A percentile compares a stretch with the other conserved stretches of the same genome.
phyloP scores from a whole-genome alignment of 1,140 invertebrate species.

The Drosophila pachea region DNA sequence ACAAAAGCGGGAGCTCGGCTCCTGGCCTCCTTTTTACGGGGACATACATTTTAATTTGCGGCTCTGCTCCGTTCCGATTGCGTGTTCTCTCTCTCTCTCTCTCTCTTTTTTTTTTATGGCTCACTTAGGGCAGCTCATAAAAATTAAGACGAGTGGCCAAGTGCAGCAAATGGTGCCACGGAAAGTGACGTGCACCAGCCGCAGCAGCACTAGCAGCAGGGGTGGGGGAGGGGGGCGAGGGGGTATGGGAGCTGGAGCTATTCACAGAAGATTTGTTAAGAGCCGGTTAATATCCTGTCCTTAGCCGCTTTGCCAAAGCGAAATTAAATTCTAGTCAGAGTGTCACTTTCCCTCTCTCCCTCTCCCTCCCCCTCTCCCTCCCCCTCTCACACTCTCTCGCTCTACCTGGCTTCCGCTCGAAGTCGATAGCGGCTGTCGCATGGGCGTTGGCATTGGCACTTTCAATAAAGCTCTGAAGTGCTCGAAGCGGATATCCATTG shows the following conservation, averaged over 20 bases:
- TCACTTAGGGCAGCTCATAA: conserved; percentile 72
- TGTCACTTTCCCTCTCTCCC: no score
- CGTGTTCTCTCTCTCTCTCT: neutral
- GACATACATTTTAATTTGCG: conserved; percentile 71
- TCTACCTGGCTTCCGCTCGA: no score
- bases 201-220: neutral
- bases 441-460: no score
- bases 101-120: conserved; percentile 69
- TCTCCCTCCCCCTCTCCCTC: no score
- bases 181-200: conserved; percentile 23
- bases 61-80: conserved; percentile 22
- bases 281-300: neutral
- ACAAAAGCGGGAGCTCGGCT: conserved; percentile 1
- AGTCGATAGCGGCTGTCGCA: neutral
- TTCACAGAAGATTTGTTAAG: no score
- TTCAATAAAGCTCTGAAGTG: no score
- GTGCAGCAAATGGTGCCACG: conserved; percentile 27
- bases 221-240: no score
- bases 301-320: neutral
- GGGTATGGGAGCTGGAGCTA: no score
- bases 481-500: no score
- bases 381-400: no score
- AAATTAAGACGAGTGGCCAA: conserved; percentile 63
- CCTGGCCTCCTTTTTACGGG: conserved; percentile 18
- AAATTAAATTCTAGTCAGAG: neutral